A percentile compares a stretch with the other conserved stretches of the same genome.
phyloP scores from a whole-genome alignment of 2,888 invertebrate genomes.

The Keiferia lycopersicella region DNA sequence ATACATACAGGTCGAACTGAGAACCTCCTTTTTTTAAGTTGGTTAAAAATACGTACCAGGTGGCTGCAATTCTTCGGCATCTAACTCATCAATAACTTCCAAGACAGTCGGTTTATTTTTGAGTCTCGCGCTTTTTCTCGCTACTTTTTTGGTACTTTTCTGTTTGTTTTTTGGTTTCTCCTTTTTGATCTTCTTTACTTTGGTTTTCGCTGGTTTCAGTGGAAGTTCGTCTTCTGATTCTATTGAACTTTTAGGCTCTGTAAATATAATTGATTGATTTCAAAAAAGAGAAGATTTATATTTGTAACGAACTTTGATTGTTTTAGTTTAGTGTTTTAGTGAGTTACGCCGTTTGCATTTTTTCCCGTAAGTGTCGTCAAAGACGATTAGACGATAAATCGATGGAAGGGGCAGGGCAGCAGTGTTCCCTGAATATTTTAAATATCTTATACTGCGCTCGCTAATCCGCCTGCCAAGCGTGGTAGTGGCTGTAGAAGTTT shows the following conservation, averaged over 20 bases:
- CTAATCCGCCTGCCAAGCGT: too few relatives aligned
- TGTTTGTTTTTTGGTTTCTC: neutral
- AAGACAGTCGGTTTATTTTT: neutral
- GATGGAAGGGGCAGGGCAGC: too few relatives aligned
- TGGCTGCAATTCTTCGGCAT: neutral
- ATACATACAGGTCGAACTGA: too few relatives aligned
- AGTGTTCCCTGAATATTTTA: too few relatives aligned
- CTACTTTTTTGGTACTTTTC: neutral
- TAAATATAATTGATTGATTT: neutral
- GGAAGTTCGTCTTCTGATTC: neutral
- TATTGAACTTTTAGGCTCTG: neutral
- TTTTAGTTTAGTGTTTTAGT: too few relatives aligned
- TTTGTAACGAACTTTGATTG: too few relatives aligned
- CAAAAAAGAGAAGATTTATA: too few relatives aligned
- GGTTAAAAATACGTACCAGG: neutral
- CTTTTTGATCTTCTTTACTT: constrained; percentile 17
- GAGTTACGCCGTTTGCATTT: too few relatives aligned
- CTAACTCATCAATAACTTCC: neutral
- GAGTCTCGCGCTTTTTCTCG: constrained; percentile 1
- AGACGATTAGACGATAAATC: too few relatives aligned
- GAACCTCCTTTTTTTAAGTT: neutral
- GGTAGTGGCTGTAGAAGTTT: too few relatives aligned
- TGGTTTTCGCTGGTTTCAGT: neutral
- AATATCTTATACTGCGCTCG: too few relatives aligned
- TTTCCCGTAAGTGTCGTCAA: too few relatives aligned